Base-by-base conservation (phyloP, 1,140 invertebrate genomes). In the Ceratina japonica region DNA sequence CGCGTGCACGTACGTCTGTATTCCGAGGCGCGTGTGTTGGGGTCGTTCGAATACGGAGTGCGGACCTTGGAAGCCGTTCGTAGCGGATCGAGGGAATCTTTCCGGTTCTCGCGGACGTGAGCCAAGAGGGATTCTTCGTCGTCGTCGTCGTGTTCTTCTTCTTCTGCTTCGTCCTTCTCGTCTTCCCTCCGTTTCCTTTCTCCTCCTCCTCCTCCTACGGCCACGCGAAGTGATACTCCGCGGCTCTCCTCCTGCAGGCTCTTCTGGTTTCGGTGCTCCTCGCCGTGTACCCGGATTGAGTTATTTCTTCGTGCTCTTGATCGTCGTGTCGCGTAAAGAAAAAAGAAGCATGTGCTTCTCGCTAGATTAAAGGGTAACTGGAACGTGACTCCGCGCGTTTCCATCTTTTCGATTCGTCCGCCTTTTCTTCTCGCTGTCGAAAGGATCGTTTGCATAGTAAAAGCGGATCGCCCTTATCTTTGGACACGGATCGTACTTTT, bases 41-140 rank as follows among this genome's bases (percentile, higher is more conserved):
- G 80, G 56, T 84, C 70, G 73, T 62, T 84, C 75, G 83, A 86
- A 88, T 89, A 87, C 82, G 86, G 83, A 86, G 84, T 80, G 87
- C 86, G 87, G 89, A 89, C 91, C 90, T 92, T 92, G 90, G 86
- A 90, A 91, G 89, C 88, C 88, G 85, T 88, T 86, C 85, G 84
- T 92, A 91, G 91, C 91, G 91, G 91, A 92, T 92, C 90, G 90
- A 90, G 91, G 86, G 91, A 92, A 92, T 91, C 91, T 92, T 92
- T 92, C 91, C 91, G 91, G 91, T 92, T 92, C 91, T 92, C 90
- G 89, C 87, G 83, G 82, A 86, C 81, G 82, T 80, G 83, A 81
- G 82, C 86, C 82, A 88, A 88, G 89, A 87, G 84, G 86, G 88
- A 86, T 88, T 87, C 88, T 87, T 83, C 84, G 87, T 86, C 82